Percentiles rank a stretch among this genome's conserved stretches.
Evolutionary conservation across 2,888 invertebrate genomes (phyloP).

Genomic region (Phyto melanocephala): DNA sequence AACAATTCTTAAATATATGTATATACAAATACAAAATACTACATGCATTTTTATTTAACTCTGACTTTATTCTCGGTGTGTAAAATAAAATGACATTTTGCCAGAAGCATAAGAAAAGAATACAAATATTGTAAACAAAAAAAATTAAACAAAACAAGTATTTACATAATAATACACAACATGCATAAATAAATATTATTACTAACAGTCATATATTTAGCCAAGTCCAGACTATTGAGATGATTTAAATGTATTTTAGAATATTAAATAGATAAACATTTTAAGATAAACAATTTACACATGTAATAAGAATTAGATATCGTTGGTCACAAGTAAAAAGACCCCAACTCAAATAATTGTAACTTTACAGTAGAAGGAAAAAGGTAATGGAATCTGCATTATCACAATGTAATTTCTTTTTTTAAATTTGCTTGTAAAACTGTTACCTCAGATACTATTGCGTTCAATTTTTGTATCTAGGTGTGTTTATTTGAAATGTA

Average conservation of each 20-base stretch:
- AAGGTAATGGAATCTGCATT: too few species aligned
- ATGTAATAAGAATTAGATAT: slow-evolving; percentile 8
- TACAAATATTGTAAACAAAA: slow-evolving; percentile 43
- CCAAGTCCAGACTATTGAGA: neutral
- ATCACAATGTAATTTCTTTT: too few species aligned
- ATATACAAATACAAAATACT: neutral
- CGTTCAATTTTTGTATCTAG: too few species aligned
- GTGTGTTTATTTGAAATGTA: too few species aligned
- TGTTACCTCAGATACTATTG: too few species aligned
- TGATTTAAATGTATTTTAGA: slow-evolving; percentile 27
- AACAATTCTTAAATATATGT: neutral
- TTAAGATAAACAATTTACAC: too few species aligned
- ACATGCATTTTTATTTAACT: neutral
- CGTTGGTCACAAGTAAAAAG: too few species aligned
- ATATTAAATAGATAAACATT: slow-evolving; percentile 37
- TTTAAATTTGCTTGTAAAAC: too few species aligned
- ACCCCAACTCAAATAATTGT: too few species aligned
- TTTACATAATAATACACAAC: slow-evolving; percentile 7
- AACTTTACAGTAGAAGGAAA: too few species aligned
- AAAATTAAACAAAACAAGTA: neutral
- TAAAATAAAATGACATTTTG: slow-evolving; percentile 60
- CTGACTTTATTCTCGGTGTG: slow-evolving; percentile 29
- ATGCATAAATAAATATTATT: slow-evolving; percentile 41
- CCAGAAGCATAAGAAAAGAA: slow-evolving; percentile 61
- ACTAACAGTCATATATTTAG: neutral